phyloP scores from a whole-genome alignment of 2,113 vertebrate species.

The Notothenia rossii region DNA sequence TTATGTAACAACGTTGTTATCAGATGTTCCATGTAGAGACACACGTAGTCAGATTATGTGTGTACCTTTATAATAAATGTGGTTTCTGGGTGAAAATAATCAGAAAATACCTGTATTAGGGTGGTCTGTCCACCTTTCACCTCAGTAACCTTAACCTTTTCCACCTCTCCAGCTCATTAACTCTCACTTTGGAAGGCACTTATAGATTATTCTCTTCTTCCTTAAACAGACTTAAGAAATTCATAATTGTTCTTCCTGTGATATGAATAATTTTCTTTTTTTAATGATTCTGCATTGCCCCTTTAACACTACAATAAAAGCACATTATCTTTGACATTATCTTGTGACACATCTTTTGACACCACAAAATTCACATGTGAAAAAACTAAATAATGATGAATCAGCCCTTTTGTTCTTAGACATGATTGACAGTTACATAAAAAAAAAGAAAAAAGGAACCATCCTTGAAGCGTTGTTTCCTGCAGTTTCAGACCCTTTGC shows the following conservation, averaged over 20 bases:
- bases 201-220: no score
- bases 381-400: conserved; percentile 38
- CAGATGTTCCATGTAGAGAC: no score
- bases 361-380: conserved; percentile 18
- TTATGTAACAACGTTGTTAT: background rate
- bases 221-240: no score
- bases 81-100: background rate
- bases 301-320: background rate
- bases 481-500: conserved; percentile 45
- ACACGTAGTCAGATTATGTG: background rate
- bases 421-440: conserved; percentile 28
- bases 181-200: background rate
- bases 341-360: background rate
- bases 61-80: background rate
- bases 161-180: background rate
- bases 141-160: background rate
- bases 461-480: conserved; percentile 34
- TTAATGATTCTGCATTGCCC: background rate
- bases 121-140: background rate
- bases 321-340: background rate
- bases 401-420: conserved; percentile 42
- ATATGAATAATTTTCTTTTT: background rate
- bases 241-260: background rate
- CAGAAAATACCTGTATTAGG: no score
- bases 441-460: background rate